These are phyloP conservation scores for Parascotia fuliginaria DNA, from an alignment of 2,888 invertebrate species.

Conservation along the genomic window DNA sequence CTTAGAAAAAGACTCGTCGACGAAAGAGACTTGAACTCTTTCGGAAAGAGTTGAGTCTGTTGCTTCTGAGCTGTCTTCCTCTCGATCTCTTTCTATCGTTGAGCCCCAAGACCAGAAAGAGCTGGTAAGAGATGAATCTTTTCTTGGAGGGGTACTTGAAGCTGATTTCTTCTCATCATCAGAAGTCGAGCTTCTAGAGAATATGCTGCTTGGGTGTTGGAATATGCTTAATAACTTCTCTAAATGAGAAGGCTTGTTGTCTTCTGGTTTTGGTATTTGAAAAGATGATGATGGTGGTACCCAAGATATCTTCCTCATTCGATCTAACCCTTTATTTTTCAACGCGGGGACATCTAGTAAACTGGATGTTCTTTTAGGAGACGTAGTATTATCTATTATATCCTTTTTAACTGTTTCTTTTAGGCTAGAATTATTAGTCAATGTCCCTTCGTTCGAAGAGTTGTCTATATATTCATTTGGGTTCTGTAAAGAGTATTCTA, in stretches of 20 bases:
- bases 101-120: slow-evolving; percentile 83
- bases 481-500: slow-evolving; percentile 77
- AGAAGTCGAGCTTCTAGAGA: slow-evolving; percentile 75
- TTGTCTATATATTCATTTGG: slow-evolving; percentile 70
- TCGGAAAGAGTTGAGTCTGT: slow-evolving; percentile 79
- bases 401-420: slow-evolving; percentile 66
- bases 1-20: slow-evolving; percentile 78
- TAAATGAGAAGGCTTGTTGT: slow-evolving; percentile 85
- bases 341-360: slow-evolving; percentile 77
- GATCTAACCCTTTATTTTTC: slow-evolving; percentile 70
- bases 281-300: slow-evolving; percentile 79
- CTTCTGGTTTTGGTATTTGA: slow-evolving; percentile 70
- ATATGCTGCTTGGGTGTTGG: slow-evolving; percentile 87
- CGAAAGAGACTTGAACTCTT: slow-evolving; percentile 77
- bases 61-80: slow-evolving; percentile 72
- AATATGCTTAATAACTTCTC: slow-evolving; percentile 88
- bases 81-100: slow-evolving; percentile 66
- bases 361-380: slow-evolving; percentile 75
- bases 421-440: slow-evolving; percentile 78
- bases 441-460: slow-evolving; percentile 80
- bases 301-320: slow-evolving; percentile 87
- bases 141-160: slow-evolving; percentile 75
- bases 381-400: slow-evolving; percentile 63
- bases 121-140: slow-evolving; percentile 73
- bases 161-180: slow-evolving; percentile 76